Percentiles rank a stretch among this genome's conserved stretches.
These are phyloP conservation scores for Anticlea derivata DNA, from an alignment of 2,888 invertebrate genomes.

Conservation along the genomic window DNA sequence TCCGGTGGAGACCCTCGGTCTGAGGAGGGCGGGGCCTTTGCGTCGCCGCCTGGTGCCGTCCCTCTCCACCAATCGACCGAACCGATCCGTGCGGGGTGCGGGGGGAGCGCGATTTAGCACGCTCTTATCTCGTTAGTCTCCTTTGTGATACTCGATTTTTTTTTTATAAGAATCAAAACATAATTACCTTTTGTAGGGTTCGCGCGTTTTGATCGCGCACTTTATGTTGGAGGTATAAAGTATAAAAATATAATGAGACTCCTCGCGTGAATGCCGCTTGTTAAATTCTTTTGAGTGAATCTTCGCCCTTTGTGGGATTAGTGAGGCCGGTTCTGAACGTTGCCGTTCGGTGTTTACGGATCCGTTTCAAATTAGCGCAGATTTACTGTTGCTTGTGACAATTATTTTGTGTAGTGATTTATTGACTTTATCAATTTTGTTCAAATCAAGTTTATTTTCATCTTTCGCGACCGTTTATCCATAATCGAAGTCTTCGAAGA, in stretches of 20 bases:
- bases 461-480: conserved; percentile 14
- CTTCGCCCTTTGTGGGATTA: conserved; percentile 76
- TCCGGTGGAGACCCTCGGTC: conserved; percentile 53
- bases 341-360: conserved; percentile 58
- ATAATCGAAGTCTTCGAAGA: conserved; percentile 1
- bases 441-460: conserved; percentile 18
- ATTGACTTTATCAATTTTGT: conserved; percentile 37
- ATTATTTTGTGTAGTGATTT: conserved; percentile 66
- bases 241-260: conserved; percentile 83
- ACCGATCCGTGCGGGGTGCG: conserved; percentile 77
- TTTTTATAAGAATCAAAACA: conserved; percentile 83
- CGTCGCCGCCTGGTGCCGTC: conserved; percentile 52
- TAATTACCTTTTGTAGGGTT: conserved; percentile 84
- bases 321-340: conserved; percentile 56
- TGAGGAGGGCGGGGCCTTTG: conserved; percentile 41
- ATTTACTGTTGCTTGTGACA: conserved; percentile 68
- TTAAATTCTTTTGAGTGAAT: conserved; percentile 81
- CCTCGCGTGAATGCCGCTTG: conserved; percentile 79
- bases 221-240: conserved; percentile 79
- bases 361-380: conserved; percentile 80
- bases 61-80: conserved; percentile 79
- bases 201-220: conserved; percentile 82
- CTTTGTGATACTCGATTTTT: conserved; percentile 83
- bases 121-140: conserved; percentile 84
- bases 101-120: conserved; percentile 81